These are phyloP conservation scores for Macrobrachium nipponense DNA, from an alignment of 1,140 invertebrate genomes.

Conservation along the genomic window DNA sequence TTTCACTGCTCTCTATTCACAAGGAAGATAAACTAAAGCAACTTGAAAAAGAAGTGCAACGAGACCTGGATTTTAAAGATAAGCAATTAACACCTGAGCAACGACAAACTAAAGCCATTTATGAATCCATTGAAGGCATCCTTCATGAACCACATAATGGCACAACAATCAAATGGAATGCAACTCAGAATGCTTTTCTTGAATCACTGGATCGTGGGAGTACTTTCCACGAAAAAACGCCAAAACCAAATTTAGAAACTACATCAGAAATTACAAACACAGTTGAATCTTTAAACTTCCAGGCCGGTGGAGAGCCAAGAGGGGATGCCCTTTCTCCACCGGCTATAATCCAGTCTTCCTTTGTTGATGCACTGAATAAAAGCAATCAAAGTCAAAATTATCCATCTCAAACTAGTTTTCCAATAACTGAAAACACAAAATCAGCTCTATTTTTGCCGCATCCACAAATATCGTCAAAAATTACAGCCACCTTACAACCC, in stretches of 20 bases:
- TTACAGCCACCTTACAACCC: not conserved
- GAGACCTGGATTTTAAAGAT: constrained; percentile 17
- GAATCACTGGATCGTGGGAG: not conserved
- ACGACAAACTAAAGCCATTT: constrained; percentile 15
- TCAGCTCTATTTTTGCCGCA: not conserved
- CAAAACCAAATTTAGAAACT: not conserved
- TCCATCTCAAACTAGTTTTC: not conserved
- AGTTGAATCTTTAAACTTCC: not conserved
- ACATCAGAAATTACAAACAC: no score
- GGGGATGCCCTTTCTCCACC: not conserved
- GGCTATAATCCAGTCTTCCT: not conserved
- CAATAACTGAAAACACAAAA: not conserved
- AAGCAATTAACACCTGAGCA: constrained; percentile 13
- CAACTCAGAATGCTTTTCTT: not conserved
- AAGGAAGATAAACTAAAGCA: not conserved
- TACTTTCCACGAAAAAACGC: not conserved
- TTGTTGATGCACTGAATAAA: not conserved
- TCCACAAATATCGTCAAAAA: not conserved
- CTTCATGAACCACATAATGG: not conserved
- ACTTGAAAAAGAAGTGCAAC: constrained; percentile 4
- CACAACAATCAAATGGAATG: not conserved
- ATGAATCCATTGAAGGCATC: constrained; percentile 21
- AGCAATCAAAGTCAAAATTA: not conserved
- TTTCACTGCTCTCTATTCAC: not conserved
- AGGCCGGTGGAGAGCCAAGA: not conserved